Percentiles rank a stretch among this genome's conserved stretches.
Evolutionary conservation across 2,797 vertebrate species (phyloP).

Genomic region (Acridotheres tristis): DNA sequence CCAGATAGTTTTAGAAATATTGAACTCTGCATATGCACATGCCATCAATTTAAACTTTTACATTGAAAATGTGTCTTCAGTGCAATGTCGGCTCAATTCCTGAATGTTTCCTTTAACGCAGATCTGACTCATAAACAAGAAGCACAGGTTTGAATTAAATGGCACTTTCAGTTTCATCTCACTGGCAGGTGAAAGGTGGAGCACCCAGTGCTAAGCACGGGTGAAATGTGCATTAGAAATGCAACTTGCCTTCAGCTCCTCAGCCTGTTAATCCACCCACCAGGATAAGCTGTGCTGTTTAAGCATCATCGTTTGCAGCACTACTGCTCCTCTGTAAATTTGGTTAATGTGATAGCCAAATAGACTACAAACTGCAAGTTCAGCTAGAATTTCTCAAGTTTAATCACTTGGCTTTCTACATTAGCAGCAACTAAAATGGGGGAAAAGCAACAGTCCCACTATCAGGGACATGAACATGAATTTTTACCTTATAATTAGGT

Average conservation of each 20-base stretch:
- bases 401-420: background rate
- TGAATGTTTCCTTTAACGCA: background rate
- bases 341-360: background rate
- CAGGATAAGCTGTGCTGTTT: background rate
- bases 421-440: background rate
- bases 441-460: background rate
- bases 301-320: background rate
- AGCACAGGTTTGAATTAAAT: background rate
- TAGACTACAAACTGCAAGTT: background rate
- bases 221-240: background rate
- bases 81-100: background rate
- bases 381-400: background rate
- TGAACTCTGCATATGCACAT: background rate
- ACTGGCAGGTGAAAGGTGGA: background rate
- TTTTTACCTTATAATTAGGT: background rate
- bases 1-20: background rate
- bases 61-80: background rate
- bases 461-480: background rate
- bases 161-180: background rate
- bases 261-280: background rate
- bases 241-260: background rate
- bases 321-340: background rate
- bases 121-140: background rate
- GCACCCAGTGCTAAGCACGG: rapidly evolving
- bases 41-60: background rate